These are phyloP conservation scores for Entosphenus tridentatus DNA, from an alignment of 2,113 vertebrate genomes.

Conservation along the genomic window DNA sequence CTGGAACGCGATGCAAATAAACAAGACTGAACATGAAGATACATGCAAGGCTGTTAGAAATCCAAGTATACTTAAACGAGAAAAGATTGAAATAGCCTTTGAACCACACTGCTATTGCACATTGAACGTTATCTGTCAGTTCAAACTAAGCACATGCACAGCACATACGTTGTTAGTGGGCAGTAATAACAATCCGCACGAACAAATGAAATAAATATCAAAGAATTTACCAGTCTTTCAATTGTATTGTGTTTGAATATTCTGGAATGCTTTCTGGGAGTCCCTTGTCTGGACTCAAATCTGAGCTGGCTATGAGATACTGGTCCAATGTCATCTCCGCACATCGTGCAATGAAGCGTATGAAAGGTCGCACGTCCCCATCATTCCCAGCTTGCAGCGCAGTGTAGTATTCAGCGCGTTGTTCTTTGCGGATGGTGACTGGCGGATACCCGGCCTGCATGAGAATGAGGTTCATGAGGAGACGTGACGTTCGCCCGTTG, in stretches of 20 bases:
- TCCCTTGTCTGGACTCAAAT: constrained; percentile 38
- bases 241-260: constrained; percentile 12
- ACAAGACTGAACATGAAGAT: too few relatives aligned
- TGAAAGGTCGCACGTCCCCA: constrained; percentile 76
- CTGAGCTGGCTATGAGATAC: constrained; percentile 60
- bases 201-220: too few relatives aligned
- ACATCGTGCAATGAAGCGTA: constrained; percentile 81
- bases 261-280: constrained; percentile 39
- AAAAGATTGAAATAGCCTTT: too few relatives aligned
- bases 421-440: constrained; percentile 79
- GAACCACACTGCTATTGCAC: too few relatives aligned
- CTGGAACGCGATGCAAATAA: too few relatives aligned
- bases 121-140: too few relatives aligned
- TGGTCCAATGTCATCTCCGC: constrained; percentile 76
- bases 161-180: too few relatives aligned
- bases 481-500: constrained; percentile 62
- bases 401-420: constrained; percentile 59
- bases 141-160: too few relatives aligned
- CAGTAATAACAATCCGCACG: too few relatives aligned
- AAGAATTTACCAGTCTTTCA: too few relatives aligned
- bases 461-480: constrained; percentile 81
- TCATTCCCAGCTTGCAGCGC: constrained; percentile 69
- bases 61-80: too few relatives aligned
- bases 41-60: too few relatives aligned
- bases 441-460: constrained; percentile 84